phyloP scores from a whole-genome alignment of 37 sponge, comb jelly and placozoan genomes.

The Axinella damicornis region DNA sequence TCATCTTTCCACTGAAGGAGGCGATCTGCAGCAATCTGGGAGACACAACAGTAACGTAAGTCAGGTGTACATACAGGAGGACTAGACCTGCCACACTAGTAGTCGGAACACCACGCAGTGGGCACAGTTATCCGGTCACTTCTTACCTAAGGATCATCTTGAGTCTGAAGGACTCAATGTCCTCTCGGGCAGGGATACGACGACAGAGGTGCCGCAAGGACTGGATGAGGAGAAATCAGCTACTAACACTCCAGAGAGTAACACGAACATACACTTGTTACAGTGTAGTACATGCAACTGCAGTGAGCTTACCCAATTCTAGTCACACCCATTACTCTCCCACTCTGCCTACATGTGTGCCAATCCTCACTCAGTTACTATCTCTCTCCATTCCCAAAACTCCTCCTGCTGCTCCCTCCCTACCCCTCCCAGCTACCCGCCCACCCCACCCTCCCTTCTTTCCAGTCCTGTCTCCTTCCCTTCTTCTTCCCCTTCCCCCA shows the following conservation, averaged over 20 bases:
- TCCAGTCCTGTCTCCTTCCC: neutral
- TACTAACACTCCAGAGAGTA: too few species aligned
- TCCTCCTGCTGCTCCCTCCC: slow-evolving; percentile 2
- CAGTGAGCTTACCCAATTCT: too few species aligned
- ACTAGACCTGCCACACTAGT: neutral
- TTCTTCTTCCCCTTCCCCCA: neutral
- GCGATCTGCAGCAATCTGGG: slow-evolving; percentile 84
- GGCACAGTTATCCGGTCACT: too few species aligned
- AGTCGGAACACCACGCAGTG: neutral
- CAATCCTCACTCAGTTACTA: too few species aligned
- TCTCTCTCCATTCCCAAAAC: neutral
- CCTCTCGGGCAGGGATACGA: slow-evolving; percentile 53
- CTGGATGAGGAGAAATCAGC: too few species aligned
- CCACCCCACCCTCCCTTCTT: neutral
- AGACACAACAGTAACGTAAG: neutral
- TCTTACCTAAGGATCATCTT: slow-evolving; percentile 86
- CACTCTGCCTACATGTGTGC: too few species aligned
- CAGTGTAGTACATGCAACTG: neutral
- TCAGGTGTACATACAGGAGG: neutral
- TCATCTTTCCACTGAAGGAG: slow-evolving; percentile 99
- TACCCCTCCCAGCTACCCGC: neutral
- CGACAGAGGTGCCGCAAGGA: slow-evolving; percentile 73
- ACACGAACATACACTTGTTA: too few species aligned
- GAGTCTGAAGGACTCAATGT: slow-evolving; percentile 79
- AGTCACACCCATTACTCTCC: too few species aligned